Conservation (phyloP, 2,113 vertebrate genomes). For the Corythaixoides concolor region DNA sequence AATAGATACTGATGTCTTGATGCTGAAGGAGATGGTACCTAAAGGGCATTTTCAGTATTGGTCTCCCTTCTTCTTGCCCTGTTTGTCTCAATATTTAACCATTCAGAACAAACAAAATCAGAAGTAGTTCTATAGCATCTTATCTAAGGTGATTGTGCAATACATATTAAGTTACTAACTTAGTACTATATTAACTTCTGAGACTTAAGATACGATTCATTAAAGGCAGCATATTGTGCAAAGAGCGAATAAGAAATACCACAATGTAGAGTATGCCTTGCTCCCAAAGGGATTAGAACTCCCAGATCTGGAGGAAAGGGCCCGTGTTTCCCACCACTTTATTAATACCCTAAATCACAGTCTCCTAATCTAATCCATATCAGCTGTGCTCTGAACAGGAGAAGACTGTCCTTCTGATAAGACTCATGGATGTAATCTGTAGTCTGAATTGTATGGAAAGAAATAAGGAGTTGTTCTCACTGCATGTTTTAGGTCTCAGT, state of each 20-base stretch:
- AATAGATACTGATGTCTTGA: not conserved
- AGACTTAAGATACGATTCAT: not conserved
- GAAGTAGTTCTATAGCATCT: not conserved
- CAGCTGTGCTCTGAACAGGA: not conserved
- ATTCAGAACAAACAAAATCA: not conserved
- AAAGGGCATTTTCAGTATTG: not conserved
- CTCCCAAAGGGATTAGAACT: constrained; percentile 14
- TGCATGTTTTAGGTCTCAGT: not conserved
- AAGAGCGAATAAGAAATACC: not conserved
- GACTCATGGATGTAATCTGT: not conserved
- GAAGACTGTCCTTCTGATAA: not conserved
- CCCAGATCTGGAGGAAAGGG: not conserved
- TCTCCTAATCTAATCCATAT: constrained; percentile 20
- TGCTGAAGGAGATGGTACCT: not conserved
- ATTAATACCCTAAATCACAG: constrained; percentile 46
- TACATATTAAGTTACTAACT: not conserved
- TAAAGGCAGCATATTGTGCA: not conserved
- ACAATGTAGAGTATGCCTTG: not conserved
- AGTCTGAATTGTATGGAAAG: not conserved
- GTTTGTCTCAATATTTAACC: not conserved
- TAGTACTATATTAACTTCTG: not conserved
- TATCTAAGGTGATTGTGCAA: not conserved
- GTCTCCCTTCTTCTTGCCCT: not conserved
- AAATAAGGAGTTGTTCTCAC: not conserved
- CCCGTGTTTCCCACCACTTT: constrained; percentile 41